Base-by-base conservation (phyloP, 2,797 vertebrate species). In the Oophaga sylvatica region DNA sequence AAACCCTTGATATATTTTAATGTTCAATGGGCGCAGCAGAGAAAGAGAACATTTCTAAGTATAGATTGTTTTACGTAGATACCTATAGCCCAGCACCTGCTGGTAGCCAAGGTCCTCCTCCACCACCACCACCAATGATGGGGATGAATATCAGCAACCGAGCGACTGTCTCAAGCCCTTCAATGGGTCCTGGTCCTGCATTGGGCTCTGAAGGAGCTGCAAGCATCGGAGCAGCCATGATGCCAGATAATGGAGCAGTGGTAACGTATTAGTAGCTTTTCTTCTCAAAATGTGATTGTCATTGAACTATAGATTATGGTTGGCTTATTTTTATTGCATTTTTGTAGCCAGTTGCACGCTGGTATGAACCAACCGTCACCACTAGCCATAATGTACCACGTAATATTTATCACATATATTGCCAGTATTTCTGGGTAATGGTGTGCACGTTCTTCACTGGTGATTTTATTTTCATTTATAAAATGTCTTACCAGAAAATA, bases 221-320 rank as follows among this genome's bases (percentile, higher is more conserved):
- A 95, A 97, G 96, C 94, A 95, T 98, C 95, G 97, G 96, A 93
- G 94, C 97, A 89, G 93, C 96, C 91, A 92, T 98, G 96, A 97
- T 97, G 95, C 95, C 97, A 91, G 98, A 99, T 95, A 98, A 98
- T 92, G 97, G 96, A 96, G 93, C 96, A 90, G 97, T 97, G 98
- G 98, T 99, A 99, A 98, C 2, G 97, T 97, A 97, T 97, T 93
- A 91, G 87, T 90, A 88, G 85, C 90, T 90, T 91, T 90, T 91
- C 93, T 94, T 92, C 93, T 92, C 86, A 89, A 92, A 75, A 56
- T 5, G 12, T 77, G 22, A 26, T 77, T 77, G n/a, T 77, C 2
- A 56, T 77, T 77, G 75, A 77, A 77, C 53, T 77, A n/a, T 3
- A 2, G 1, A 48, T 48, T 48, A 22, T 35, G 13, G 22, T 53